Evolutionary conservation across 1,140 invertebrate species (phyloP), one percentile per base, ranked within the genome.

Genomic region (Drosophila ironensis): DNA sequence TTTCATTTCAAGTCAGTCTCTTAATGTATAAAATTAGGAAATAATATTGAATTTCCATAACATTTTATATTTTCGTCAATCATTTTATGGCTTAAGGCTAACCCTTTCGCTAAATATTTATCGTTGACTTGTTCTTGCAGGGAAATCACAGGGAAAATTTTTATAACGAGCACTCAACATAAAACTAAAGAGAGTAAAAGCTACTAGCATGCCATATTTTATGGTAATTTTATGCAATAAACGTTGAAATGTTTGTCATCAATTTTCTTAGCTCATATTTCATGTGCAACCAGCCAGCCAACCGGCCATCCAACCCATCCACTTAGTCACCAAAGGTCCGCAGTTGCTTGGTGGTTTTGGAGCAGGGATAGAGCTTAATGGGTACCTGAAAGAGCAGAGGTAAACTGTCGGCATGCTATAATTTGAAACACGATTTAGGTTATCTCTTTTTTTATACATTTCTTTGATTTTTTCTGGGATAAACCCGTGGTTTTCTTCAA

Each of bases 211-310:
- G 69, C 74, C 74, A 84, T 86, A 84, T 78, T 84, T 84, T 84
- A 84, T 86, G 80, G 78, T 84, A 84, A 84, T 84, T 86, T 84
- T 86, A 84, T 84, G 78, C 80, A 84, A 84, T 84, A 86, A 84
- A 78, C 78, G 80, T 78, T 78, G 78, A 84, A 84, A 84, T 84
- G 78, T 84, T 84, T 84, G 78, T 84, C 78, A 84, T 84, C 78
- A 84, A 86, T 84, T 84, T 84, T 84, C 78, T 84, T 74, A 86
- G 86, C 78, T 84, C 78, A 86, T 84, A 78, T 84, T 84, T 84
- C 78, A 86, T 82, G 78, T 82, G 78, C 78, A 60, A 68, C 33
- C 20, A 44, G 4, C 27, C 41, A 38, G 2, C 40, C 42, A 16
- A 22, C 38, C 20, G 16, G 7, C 4, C 11, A 6, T 16, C 33